Evolutionary conservation across 2,113 vertebrate species (phyloP).

Genomic region (Sterrhoptilus dennistouni): DNA sequence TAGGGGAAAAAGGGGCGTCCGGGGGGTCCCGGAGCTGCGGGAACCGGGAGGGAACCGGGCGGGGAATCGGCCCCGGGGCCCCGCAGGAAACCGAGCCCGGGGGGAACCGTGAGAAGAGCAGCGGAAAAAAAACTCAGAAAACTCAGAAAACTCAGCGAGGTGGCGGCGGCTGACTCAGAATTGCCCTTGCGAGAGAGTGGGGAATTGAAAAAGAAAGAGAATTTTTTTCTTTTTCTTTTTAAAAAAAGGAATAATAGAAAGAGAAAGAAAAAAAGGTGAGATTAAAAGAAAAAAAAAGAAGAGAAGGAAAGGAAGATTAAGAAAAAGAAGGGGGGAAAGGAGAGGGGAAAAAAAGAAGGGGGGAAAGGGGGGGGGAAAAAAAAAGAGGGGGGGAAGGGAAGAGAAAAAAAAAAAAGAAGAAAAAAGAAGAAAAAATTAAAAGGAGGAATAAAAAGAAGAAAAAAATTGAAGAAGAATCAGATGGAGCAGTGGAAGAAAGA

Average conservation of each 20-base stretch:
- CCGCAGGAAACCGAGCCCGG: background rate
- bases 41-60: too few species aligned
- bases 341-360: too few species aligned
- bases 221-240: too few species aligned
- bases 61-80: too few species aligned
- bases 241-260: rapidly evolving
- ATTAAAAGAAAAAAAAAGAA: background rate
- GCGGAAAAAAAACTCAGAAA: background rate
- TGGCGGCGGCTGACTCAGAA: background rate
- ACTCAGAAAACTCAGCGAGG: background rate
- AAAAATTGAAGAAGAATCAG: too few species aligned
- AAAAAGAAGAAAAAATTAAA: background rate
- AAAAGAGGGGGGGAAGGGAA: too few species aligned
- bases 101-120: background rate
- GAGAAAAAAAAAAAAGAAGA: too few species aligned
- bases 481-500: too few species aligned
- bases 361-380: too few species aligned
- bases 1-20: background rate
- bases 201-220: background rate
- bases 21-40: too few species aligned
- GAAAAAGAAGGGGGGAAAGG: background rate
- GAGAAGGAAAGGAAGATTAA: background rate
- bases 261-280: background rate
- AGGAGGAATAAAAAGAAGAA: background rate
- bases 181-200: background rate